Conservation (phyloP, 1,140 invertebrate species). For the Portunus trituberculatus region DNA sequence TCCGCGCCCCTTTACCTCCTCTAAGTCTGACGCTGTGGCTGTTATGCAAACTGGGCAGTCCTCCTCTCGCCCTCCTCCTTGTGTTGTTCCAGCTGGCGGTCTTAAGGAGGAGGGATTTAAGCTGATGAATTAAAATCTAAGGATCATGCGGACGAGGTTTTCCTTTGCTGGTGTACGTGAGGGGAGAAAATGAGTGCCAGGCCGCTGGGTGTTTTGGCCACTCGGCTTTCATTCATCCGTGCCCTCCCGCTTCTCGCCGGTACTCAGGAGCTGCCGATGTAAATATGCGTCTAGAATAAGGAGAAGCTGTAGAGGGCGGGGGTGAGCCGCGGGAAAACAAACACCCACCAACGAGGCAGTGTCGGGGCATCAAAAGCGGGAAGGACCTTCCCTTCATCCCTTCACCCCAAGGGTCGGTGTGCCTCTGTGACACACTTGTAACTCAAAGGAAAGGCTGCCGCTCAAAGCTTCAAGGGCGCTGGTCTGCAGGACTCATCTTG, state of each 20-base stretch:
- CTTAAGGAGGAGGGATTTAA: neutral
- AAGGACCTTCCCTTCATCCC: neutral
- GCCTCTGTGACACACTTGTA: neutral
- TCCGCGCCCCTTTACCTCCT: neutral
- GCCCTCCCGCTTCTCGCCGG: neutral
- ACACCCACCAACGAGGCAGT: neutral
- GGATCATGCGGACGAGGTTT: neutral
- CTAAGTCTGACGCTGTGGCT: neutral
- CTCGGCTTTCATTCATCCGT: constrained; percentile 8
- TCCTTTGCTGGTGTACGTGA: neutral
- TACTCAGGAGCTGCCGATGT: neutral
- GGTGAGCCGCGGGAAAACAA: neutral
- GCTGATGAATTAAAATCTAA: neutral
- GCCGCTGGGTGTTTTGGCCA: neutral
- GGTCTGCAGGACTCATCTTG: neutral
- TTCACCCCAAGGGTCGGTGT: too few species aligned
- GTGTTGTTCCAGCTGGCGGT: neutral
- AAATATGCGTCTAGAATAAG: neutral
- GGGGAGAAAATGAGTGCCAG: neutral
- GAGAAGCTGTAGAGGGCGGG: neutral
- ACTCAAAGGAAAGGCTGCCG: neutral
- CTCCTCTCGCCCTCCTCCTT: neutral
- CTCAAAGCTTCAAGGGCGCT: neutral
- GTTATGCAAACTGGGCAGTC: neutral
- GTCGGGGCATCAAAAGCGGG: neutral